These are phyloP conservation scores for Xanthia icteritia DNA, from an alignment of 2,888 invertebrate species.

Conservation along the genomic window DNA sequence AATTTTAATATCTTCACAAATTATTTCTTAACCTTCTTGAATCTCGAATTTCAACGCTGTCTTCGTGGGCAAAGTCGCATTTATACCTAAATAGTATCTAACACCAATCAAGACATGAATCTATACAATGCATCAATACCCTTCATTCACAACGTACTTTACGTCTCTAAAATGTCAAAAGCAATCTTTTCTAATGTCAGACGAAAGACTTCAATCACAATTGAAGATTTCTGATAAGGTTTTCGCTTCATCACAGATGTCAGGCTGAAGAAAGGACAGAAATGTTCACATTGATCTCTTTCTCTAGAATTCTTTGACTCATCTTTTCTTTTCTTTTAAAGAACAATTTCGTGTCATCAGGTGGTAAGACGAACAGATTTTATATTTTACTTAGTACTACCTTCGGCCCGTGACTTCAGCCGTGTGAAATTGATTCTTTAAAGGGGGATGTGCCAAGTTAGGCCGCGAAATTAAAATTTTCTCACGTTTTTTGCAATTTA, in stretches of 20 bases:
- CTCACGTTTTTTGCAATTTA: too few species aligned
- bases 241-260: constrained; percentile 29
- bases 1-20: too few species aligned
- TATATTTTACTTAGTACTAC: background rate
- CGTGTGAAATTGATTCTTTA: too few species aligned
- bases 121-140: background rate
- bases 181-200: constrained; percentile 43
- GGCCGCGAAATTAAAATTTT: too few species aligned
- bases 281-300: constrained; percentile 14
- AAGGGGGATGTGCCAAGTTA: too few species aligned
- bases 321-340: constrained; percentile 1
- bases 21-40: background rate
- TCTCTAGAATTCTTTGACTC: constrained; percentile 10
- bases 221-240: constrained; percentile 47
- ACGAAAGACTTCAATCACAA: constrained; percentile 45
- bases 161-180: constrained; percentile 45
- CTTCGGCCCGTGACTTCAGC: too few species aligned
- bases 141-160: constrained; percentile 12
- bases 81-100: background rate
- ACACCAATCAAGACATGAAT: background rate
- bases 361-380: background rate
- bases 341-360: constrained; percentile 9
- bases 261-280: constrained; percentile 8
- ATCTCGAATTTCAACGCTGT: background rate
- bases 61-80: background rate